Evolutionary conservation across 2,888 invertebrate species (phyloP), one percentile per base, ranked within the genome.

Genomic region (Halictus quadricinctus): DNA sequence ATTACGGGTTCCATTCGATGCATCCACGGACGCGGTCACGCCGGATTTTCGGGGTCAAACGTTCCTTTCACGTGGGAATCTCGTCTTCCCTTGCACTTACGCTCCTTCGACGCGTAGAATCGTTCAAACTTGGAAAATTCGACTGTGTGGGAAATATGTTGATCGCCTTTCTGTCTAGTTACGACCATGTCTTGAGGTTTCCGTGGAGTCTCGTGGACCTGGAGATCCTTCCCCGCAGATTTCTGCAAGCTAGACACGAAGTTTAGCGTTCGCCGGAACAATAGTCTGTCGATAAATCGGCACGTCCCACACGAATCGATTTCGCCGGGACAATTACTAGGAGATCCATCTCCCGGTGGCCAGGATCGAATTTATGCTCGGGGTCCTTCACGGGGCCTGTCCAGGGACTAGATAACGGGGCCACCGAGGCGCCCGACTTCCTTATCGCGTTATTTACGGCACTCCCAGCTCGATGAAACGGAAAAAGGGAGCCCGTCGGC

Each of bases 371-470:
- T 87, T 86, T 81, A 86, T 84, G 80, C 69, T 75, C 50, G 36
- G 8, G 58, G 81, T 74, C 66, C 48, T 1, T 21, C 64, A 54
- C 66, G 54, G 58, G 8, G 48, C 72, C 78, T 60, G 36, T 2
- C 18, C 50, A 10, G 25, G 21, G 43, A 43, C 54, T 48, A 81
- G 86, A 87, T 87, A 87, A 86, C 81, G 41, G 83, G 83, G 66
- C 74, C 79, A 79, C 54, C 79, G 54, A 80, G 85, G 83, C 88
- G 88, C 87, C 88, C 88, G 72, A 88, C 89, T 89, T 88, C 87
- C 91, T 92, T 92, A 92, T 92, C 92, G 88, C 83, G 81, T 90
- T 89, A 91, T 92, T 92, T 91, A 92, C 90, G 92, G 91, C 88
- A 82, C 81, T 83, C 76, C 66, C 76, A 79, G 79, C 64, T 72